Base-by-base conservation (phyloP, 2,888 invertebrate genomes). In the Sicus ferrugineus region DNA sequence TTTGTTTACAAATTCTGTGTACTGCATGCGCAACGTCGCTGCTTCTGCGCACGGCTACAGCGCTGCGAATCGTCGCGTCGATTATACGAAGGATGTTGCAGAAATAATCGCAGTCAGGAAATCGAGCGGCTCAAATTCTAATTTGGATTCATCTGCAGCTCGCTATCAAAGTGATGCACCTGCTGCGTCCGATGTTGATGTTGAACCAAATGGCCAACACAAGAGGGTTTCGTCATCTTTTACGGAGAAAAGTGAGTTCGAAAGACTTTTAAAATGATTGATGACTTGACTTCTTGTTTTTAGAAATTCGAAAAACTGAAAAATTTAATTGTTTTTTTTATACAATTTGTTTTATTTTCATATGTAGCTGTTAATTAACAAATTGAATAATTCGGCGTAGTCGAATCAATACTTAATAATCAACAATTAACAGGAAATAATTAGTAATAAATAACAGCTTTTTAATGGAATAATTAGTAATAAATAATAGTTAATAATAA, bases 211-310 rank as follows among this genome's bases (percentile, higher is more conserved):
- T 64, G 68, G 66, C 56, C 71, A 64, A 54, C 65, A 54, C 23
- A 59, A 59, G 16, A n/a, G n/a, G n/a, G 6, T 31, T 14, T 28
- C 59, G 48, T 14, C 21, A 46, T 66, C 64, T 11, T 73, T 72
- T 69, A 69, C 71, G 42, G 73, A 74, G 69, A 73, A 72, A 73
- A 73, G 74, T 73, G 70, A 74, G 72, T 73, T 42, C 1, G 14
- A 11, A 48, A 23, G 50, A 30, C 2, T n/a, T 31, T 26, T 2
- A 9, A 42, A 42, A 42, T 42, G n/a, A n/a, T n/a, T n/a, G n/a
- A n/a, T n/a, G n/a, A n/a, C n/a, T n/a, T n/a, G n/a, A n/a, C n/a
- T n/a, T n/a, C n/a, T n/a, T n/a, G n/a, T n/a, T n/a, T n/a, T n/a
- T n/a, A n/a, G n/a, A n/a, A n/a, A n/a, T n/a, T n/a, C n/a, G n/a